phyloP scores from a whole-genome alignment of 2,888 invertebrate genomes.

The Troides oblongomaculatus region DNA sequence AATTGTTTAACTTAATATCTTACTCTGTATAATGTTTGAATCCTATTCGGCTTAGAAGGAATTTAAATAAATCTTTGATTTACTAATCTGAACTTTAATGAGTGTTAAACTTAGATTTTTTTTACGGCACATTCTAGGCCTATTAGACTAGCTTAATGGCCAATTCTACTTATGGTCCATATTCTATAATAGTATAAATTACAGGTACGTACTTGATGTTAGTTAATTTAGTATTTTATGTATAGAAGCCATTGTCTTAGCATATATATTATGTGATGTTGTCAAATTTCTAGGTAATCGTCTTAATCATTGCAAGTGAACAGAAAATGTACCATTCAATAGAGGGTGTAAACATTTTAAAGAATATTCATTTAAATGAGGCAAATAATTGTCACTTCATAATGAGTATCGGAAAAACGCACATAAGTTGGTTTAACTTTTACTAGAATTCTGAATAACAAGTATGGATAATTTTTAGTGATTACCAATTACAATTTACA shows the following conservation, averaged over 20 bases:
- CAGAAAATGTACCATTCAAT: background rate
- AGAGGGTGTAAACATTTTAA: background rate
- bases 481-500: background rate
- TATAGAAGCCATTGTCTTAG: conserved; percentile 53
- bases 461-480: background rate
- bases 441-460: background rate
- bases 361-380: background rate
- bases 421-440: background rate
- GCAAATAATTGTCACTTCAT: no score
- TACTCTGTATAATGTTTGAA: background rate
- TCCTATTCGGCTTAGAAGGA: background rate
- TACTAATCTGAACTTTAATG: background rate
- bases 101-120: conserved; percentile 17
- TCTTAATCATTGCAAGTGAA: background rate
- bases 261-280: conserved; percentile 33
- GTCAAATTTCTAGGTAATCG: background rate
- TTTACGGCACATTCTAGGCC: conserved; percentile 55
- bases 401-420: background rate
- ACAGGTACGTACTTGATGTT: conserved; percentile 65
- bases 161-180: conserved; percentile 57
- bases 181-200: conserved; percentile 51
- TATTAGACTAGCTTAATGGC: conserved; percentile 53
- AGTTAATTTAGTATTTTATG: conserved; percentile 62
- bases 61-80: background rate
- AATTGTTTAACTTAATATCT: background rate